Percentiles rank a stretch among this genome's conserved stretches.
phyloP scores from a whole-genome alignment of 2,797 vertebrate species.

The Clarias platycephalus region DNA sequence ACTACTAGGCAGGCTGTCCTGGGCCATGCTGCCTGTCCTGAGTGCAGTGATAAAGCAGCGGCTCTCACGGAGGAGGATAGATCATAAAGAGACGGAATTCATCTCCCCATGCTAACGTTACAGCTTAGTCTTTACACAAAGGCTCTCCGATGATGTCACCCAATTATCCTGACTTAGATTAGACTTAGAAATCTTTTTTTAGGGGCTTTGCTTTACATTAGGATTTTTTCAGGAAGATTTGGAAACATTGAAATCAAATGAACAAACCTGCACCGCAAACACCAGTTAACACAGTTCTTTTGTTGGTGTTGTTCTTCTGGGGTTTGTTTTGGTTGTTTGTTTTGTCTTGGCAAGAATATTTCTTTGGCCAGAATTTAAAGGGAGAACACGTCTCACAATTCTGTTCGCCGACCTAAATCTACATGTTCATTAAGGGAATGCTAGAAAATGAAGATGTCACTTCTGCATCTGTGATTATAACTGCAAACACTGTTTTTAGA shows the following conservation, averaged over 20 bases:
- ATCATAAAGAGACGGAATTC: slow-evolving; percentile 69
- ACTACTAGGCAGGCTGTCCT: slow-evolving; percentile 50
- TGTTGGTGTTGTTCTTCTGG: too few species aligned
- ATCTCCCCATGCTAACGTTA: slow-evolving; percentile 70
- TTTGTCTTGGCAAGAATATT: too few species aligned
- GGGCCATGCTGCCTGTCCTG: slow-evolving; percentile 43
- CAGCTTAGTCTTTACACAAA: slow-evolving; percentile 71
- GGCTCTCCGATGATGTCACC: slow-evolving; percentile 75
- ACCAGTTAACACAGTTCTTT: background rate
- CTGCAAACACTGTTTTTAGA: background rate
- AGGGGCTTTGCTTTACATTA: background rate
- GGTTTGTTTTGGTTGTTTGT: too few species aligned
- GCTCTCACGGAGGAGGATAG: slow-evolving; percentile 70
- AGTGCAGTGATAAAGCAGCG: slow-evolving; percentile 64
- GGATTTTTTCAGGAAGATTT: background rate
- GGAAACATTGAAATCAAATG: background rate
- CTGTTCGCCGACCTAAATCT: background rate
- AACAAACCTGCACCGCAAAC: slow-evolving; percentile 9
- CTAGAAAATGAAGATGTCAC: background rate
- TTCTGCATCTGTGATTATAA: background rate
- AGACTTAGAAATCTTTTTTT: slow-evolving; percentile 55
- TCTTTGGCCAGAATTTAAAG: too few species aligned
- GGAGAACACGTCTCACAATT: background rate
- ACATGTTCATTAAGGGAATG: background rate
- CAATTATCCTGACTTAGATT: slow-evolving; percentile 70